phyloP scores from a whole-genome alignment of 2,797 vertebrate genomes.

The Coracias cyanogaster region DNA sequence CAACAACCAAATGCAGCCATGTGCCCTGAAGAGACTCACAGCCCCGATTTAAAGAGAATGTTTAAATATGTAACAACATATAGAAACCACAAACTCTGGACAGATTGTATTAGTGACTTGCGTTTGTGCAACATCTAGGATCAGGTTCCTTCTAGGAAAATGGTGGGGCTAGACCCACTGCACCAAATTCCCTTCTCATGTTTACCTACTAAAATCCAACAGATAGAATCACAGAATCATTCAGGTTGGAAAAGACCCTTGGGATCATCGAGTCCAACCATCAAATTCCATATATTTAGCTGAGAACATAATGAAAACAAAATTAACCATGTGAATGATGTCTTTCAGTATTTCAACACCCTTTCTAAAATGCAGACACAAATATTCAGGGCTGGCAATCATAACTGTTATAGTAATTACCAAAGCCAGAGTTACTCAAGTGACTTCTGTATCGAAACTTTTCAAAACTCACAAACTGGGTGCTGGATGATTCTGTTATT shows the following conservation, averaged over 20 bases:
- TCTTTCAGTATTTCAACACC: not conserved
- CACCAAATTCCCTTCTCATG: not conserved
- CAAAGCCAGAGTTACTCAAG: not conserved
- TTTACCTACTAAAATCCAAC: not conserved
- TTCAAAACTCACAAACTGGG: not conserved
- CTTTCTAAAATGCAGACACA: not conserved
- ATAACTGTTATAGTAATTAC: not conserved
- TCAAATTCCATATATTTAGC: not conserved
- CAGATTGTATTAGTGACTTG: not conserved
- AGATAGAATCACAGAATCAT: too few relatives aligned
- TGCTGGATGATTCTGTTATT: not conserved
- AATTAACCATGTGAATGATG: not conserved
- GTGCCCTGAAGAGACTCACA: not conserved
- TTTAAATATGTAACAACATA: not conserved
- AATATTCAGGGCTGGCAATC: not conserved
- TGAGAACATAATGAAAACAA: not conserved
- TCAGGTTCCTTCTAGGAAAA: not conserved
- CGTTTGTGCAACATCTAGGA: not conserved
- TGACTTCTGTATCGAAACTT: not conserved
- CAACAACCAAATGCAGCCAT: not conserved
- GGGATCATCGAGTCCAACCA: not conserved
- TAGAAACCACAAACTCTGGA: not conserved
- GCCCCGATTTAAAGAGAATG: not conserved
- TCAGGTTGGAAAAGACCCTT: too few relatives aligned
- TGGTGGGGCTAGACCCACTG: not conserved